Conservation (phyloP, 2,888 invertebrate genomes). For the Epirrita christyi region DNA sequence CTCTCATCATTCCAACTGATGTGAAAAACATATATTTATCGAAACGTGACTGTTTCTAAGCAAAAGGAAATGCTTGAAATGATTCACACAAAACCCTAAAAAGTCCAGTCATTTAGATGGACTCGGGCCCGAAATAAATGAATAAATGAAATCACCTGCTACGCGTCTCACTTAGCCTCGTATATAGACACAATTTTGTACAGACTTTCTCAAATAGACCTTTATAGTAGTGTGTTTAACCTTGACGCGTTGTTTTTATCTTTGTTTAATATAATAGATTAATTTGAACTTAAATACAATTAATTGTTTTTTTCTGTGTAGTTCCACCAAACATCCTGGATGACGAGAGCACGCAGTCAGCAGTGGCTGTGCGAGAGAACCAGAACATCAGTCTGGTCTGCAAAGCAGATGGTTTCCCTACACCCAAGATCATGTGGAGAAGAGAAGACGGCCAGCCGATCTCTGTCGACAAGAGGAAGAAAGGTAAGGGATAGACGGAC, state of each 20-base stretch:
- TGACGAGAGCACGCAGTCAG: slow-evolving; percentile 95
- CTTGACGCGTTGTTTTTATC: slow-evolving; percentile 32
- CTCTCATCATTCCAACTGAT: no score
- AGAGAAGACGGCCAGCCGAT: slow-evolving; percentile 95
- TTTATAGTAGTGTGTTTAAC: neutral
- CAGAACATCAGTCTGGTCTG: slow-evolving; percentile 97
- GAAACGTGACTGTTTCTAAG: no score
- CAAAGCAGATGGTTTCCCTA: slow-evolving; percentile 95
- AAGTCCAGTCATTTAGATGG: slow-evolving; percentile 16
- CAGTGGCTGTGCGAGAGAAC: slow-evolving; percentile 96
- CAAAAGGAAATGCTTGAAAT: slow-evolving; percentile 4
- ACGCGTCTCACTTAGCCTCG: slow-evolving; percentile 59
- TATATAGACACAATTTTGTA: slow-evolving; percentile 58
- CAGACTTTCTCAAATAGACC: slow-evolving; percentile 61
- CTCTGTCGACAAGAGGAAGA: slow-evolving; percentile 92
- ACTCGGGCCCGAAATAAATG: slow-evolving; percentile 48
- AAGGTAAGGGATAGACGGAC: slow-evolving; percentile 87
- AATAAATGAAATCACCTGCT: no score
- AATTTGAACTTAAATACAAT: no score
- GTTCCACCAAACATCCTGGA: slow-evolving; percentile 98
- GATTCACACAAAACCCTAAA: slow-evolving; percentile 10
- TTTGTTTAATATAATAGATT: no score
- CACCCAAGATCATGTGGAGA: slow-evolving; percentile 97
- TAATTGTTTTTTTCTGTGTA: slow-evolving; percentile 65
- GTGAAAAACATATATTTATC: no score